phyloP scores from a whole-genome alignment of 2,888 invertebrate species.

The Scrobipalpa atriplicella region DNA sequence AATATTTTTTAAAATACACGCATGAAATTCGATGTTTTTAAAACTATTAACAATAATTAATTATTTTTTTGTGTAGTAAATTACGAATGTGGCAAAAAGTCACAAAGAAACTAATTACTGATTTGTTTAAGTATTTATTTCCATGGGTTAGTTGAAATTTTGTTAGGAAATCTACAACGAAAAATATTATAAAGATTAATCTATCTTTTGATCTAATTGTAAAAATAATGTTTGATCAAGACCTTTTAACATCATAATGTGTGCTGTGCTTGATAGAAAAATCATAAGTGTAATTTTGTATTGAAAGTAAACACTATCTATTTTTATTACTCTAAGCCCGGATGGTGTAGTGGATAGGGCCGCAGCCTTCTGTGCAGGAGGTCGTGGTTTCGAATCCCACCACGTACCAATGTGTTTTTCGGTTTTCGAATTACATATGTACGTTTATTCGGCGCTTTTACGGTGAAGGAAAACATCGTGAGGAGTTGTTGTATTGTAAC shows the following conservation, averaged over 20 bases:
- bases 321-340: too few species aligned
- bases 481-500: too few species aligned
- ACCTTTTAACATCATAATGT: background rate
- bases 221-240: background rate
- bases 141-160: slow-evolving; percentile 30
- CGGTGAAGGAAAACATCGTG: too few species aligned
- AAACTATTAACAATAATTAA: background rate
- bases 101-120: slow-evolving; percentile 45
- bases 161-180: slow-evolving; percentile 42
- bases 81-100: slow-evolving; percentile 12
- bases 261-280: too few species aligned
- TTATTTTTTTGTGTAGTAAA: slow-evolving; percentile 3
- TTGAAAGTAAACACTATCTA: background rate
- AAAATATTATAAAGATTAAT: slow-evolving; percentile 16
- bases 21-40: background rate
- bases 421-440: too few species aligned
- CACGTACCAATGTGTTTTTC: too few species aligned
- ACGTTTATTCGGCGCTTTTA: too few species aligned
- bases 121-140: slow-evolving; percentile 47
- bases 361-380: too few species aligned
- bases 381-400: too few species aligned
- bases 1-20: slow-evolving; percentile 20
- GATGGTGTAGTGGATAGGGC: too few species aligned
- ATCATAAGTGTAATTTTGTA: background rate
- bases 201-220: background rate